phyloP scores from a whole-genome alignment of 2,888 invertebrate genomes.

The Cryptus viduatorius region DNA sequence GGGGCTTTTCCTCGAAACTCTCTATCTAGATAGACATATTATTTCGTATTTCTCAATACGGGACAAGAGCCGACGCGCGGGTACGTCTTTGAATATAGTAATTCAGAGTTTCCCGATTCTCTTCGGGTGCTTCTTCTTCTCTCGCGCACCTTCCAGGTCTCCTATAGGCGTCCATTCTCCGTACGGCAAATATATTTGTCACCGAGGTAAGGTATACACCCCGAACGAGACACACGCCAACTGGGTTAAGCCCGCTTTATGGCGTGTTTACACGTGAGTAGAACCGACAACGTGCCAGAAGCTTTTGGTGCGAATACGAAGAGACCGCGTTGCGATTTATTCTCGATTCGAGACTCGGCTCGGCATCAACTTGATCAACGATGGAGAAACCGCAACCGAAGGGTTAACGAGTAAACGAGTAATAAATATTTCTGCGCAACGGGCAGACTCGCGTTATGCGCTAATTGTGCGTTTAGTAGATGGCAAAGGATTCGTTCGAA shows the following conservation, averaged over 20 bases:
- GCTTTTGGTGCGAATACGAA: background rate
- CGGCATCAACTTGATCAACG: background rate
- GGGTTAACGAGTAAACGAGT: too few species aligned
- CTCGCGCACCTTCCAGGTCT: background rate
- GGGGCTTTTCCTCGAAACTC: background rate
- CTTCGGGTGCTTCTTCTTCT: slow-evolving; percentile 10
- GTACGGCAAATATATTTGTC: slow-evolving; percentile 31
- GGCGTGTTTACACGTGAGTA: slow-evolving; percentile 66
- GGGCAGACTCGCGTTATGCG: background rate
- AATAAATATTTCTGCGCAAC: background rate
- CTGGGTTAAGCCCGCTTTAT: slow-evolving; percentile 69
- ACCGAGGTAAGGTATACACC: slow-evolving; percentile 48
- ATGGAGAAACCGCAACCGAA: background rate
- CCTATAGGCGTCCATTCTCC: background rate
- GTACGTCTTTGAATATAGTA: slow-evolving; percentile 23
- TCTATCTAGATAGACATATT: background rate
- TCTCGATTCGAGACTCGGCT: background rate
- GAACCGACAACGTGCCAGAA: slow-evolving; percentile 14
- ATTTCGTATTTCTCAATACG: slow-evolving; percentile 1
- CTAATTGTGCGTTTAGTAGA: slow-evolving; percentile 24
- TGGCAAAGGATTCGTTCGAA: slow-evolving; percentile 5
- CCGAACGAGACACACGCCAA: slow-evolving; percentile 54
- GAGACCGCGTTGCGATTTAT: slow-evolving; percentile 8
- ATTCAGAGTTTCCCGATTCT: slow-evolving; percentile 17
- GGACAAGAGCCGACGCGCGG: slow-evolving; percentile 38